Conservation (phyloP, 2,113 vertebrate genomes). For the Symphodus melops region DNA sequence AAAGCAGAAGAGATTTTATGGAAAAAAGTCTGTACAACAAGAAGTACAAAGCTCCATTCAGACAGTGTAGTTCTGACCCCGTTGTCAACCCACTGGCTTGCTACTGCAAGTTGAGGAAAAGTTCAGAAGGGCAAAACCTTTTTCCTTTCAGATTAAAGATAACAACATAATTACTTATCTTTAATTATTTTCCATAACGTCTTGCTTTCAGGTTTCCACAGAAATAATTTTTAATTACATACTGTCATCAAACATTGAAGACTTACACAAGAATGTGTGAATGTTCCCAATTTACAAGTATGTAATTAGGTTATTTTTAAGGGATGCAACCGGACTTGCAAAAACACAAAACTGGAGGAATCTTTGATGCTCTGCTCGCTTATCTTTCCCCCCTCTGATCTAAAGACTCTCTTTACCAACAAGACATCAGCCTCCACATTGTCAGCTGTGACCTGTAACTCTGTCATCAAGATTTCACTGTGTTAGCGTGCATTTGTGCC, state of each 20-base stretch:
- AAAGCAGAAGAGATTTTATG: constrained; percentile 42
- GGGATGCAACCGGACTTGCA: background rate
- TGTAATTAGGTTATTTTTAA: background rate
- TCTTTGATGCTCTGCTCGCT: background rate
- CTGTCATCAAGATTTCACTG: constrained; percentile 30
- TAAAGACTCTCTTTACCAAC: background rate
- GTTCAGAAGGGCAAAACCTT: constrained; percentile 1
- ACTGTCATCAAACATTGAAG: no score
- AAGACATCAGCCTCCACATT: constrained; percentile 20
- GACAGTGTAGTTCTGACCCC: constrained; percentile 8
- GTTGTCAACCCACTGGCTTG: constrained; percentile 8
- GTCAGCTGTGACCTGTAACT: constrained; percentile 23
- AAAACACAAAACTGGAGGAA: background rate
- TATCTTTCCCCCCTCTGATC: background rate
- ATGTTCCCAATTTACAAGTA: no score
- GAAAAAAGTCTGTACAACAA: constrained; percentile 53
- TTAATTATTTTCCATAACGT: background rate
- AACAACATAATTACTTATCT: background rate
- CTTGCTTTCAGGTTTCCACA: background rate
- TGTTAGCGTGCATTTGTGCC: constrained; percentile 18
- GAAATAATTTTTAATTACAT: background rate
- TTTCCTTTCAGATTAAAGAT: background rate
- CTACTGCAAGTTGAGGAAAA: constrained; percentile 30
- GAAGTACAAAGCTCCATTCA: constrained; percentile 19
- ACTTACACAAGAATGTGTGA: no score